Evolutionary conservation across 2,113 vertebrate genomes (phyloP).

Genomic region (Forbesichthys papilliferus): DNA sequence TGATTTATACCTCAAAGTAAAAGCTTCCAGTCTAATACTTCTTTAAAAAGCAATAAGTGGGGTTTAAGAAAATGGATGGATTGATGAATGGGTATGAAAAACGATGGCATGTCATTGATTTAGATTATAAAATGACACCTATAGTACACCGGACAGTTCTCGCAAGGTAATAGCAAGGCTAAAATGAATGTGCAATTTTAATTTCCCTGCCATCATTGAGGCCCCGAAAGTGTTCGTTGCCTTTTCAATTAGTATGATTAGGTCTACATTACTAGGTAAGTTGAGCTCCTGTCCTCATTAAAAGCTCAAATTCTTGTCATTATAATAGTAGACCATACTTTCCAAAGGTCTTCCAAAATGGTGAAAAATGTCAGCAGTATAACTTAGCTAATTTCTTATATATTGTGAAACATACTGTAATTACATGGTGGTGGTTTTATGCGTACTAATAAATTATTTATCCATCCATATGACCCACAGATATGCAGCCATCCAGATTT

Average conservation of each 20-base stretch:
- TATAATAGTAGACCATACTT: slow-evolving; percentile 12
- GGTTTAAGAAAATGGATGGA: not conserved
- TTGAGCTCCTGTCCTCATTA: slow-evolving; percentile 13
- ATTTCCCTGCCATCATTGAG: slow-evolving; percentile 4
- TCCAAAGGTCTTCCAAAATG: not conserved
- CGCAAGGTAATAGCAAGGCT: not conserved
- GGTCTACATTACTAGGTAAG: slow-evolving; percentile 11
- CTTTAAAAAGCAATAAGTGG: too few relatives aligned
- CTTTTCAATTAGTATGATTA: slow-evolving; percentile 8
- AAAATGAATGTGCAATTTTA: not conserved
- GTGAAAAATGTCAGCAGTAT: slow-evolving; percentile 14
- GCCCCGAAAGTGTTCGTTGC: not conserved
- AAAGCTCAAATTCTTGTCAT: slow-evolving; percentile 29
- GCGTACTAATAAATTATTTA: not conserved
- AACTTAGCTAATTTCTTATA: slow-evolving; percentile 9
- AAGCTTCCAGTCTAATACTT: too few relatives aligned
- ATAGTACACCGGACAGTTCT: not conserved
- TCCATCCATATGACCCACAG: too few relatives aligned
- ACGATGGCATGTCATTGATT: not conserved
- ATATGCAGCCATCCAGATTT: not conserved
- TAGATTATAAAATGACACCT: not conserved
- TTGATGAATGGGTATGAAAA: not conserved
- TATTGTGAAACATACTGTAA: not conserved
- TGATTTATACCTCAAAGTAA: too few relatives aligned
- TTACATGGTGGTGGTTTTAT: not conserved